Conservation (phyloP, 2,797 vertebrate genomes). For the Myiotriccus ornatus region DNA sequence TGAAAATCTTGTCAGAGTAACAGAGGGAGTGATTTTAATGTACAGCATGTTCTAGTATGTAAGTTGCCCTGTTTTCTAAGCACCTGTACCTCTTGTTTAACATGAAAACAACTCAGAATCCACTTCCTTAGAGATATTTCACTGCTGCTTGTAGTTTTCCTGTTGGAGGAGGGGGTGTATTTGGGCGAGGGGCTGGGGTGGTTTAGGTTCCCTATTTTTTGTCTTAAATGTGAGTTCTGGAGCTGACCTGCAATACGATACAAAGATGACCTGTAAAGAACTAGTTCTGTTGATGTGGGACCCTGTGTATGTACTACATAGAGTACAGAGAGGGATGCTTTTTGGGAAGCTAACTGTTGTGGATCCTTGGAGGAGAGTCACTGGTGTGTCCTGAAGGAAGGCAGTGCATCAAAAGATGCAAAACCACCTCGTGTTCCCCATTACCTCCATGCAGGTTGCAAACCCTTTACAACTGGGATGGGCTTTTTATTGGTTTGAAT, state of each 20-base stretch:
- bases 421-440: background rate
- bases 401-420: background rate
- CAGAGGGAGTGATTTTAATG: conserved; percentile 43
- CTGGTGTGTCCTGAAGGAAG: background rate
- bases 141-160: background rate
- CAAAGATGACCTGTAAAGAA: background rate
- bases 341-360: background rate
- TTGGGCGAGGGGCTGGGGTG: background rate
- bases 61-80: background rate
- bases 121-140: background rate
- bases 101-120: background rate
- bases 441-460: background rate
- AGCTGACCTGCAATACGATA: background rate
- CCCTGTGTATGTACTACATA: fast-evolving
- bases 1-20: background rate
- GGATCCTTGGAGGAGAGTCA: background rate
- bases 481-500: background rate
- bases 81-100: background rate
- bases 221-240: background rate
- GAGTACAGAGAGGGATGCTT: background rate
- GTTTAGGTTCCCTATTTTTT: background rate
- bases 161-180: background rate
- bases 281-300: background rate
- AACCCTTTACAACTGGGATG: background rate
- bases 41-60: background rate